Base-by-base conservation (phyloP, 2,113 vertebrate species). In the Mesembrinibis cayennensis region DNA sequence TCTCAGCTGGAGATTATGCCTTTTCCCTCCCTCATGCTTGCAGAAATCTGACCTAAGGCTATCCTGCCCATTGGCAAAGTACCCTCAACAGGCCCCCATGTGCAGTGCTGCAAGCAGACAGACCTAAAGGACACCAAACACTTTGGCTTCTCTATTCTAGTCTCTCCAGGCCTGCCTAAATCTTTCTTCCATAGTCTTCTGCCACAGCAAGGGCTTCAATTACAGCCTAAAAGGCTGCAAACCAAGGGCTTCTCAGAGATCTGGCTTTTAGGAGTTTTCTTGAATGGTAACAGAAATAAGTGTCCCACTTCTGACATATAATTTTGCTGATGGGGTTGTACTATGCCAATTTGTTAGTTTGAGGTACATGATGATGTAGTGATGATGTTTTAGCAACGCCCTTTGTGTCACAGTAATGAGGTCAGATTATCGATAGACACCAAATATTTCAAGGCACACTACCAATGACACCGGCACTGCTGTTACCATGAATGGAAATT, bases 61-160 rank as follows among this genome's bases (percentile, higher is more conserved):
- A 8, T 58, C 17, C 73, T 44, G 34, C 25, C 9, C 26, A 7
- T 7, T 26, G 23, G 42, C 47, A 34, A 63, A 65, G 49, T 5
- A 44, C 29, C 36, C 79, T 73, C 36, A 22, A 29, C 27, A 56
- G 12, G 26, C 15, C 5, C 26, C 7, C 3, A 0, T 1, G 4
- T 2, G 10, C 26, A 67, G 56, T 2, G 3, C 65, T 42, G 42
- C 34, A 38, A 36, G 56, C 32, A 40, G 30, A 30, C 38, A 44
- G 49, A n/a, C 44, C 50, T 53, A 11, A 49, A 77, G 38, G 61
- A 52, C 34, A 44, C 50, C 62, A 69, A 42, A 47, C 16, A 23
- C 53, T 72, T 18, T 4, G 6, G 26, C 25, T 80, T 63, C 50
- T 71, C 49, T 76, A 5, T 9, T 69, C 52, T 27, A 23, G 61